Evolutionary conservation across 2,113 vertebrate genomes (phyloP).

Genomic region (Gadus chalcogrammus): DNA sequence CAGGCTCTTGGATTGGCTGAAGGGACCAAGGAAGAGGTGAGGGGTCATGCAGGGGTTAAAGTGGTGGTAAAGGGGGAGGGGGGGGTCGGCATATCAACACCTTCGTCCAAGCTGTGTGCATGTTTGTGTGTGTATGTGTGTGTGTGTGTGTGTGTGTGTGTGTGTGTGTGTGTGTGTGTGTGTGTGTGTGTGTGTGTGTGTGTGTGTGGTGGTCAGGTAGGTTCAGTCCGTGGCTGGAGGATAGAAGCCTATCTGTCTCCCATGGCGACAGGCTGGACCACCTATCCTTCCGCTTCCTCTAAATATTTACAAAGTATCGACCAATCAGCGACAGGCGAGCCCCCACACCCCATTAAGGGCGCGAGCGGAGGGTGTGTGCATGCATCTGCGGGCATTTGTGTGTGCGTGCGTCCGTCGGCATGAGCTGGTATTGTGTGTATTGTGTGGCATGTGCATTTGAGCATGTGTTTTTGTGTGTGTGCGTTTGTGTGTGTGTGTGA

Average conservation of each 20-base stretch:
- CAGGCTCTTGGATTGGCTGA: conserved; percentile 44
- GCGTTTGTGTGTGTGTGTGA: not conserved
- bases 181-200: conserved; percentile 11
- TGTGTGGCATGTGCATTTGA: not conserved
- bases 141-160: conserved; percentile 21
- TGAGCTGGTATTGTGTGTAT: conserved; percentile 20
- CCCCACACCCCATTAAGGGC: conserved; percentile 44
- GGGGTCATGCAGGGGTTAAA: conserved; percentile 50
- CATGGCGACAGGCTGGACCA: conserved; percentile 60
- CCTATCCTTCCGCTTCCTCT: conserved; percentile 66
- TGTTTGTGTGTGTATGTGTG: not conserved
- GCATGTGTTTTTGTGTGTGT: not conserved
- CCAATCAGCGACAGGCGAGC: conserved; percentile 49
- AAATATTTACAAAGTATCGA: conserved; percentile 67
- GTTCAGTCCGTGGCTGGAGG: conserved; percentile 36
- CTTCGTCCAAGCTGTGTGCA: conserved; percentile 49
- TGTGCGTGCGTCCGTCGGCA: not conserved
- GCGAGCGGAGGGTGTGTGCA: conserved; percentile 14
- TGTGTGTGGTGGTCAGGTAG: conserved; percentile 34
- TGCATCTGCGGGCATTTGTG: conserved; percentile 11
- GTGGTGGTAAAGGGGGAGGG: conserved; percentile 1
- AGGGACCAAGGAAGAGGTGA: conserved; percentile 46
- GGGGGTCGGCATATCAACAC: conserved; percentile 59
- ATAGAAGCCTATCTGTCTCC: conserved; percentile 65
- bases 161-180: conserved; percentile 20